Conservation (phyloP, 1,140 invertebrate species). For the Ceratosolen solmsi region DNA sequence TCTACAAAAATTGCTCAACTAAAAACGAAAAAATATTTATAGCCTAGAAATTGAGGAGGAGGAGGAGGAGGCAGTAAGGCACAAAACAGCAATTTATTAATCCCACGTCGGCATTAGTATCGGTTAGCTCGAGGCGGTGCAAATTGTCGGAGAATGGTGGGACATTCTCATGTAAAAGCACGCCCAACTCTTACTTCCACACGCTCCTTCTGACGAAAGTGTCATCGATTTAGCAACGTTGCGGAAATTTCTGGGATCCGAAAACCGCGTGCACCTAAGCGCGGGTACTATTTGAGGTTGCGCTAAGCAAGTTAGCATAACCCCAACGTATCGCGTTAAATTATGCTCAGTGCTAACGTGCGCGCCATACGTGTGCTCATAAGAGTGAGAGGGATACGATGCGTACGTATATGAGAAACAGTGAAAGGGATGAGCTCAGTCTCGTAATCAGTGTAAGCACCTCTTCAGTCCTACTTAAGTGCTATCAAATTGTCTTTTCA, state of each 20-base stretch:
- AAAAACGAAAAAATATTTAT: neutral
- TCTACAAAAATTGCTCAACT: neutral
- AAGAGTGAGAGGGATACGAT: neutral
- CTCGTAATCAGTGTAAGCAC: slow-evolving; percentile 58
- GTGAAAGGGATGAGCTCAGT: slow-evolving; percentile 37
- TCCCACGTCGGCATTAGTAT: slow-evolving; percentile 41
- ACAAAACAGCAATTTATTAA: neutral
- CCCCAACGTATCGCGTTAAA: slow-evolving; percentile 74
- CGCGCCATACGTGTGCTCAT: slow-evolving; percentile 3
- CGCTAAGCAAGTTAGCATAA: slow-evolving; percentile 74
- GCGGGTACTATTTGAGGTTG: slow-evolving; percentile 71
- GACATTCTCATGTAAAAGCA: slow-evolving; percentile 47
- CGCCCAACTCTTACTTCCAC: slow-evolving; percentile 11
- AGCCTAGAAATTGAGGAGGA: neutral
- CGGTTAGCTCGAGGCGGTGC: slow-evolving; percentile 42
- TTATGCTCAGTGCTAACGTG: slow-evolving; percentile 70
- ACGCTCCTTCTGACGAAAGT: slow-evolving; percentile 45
- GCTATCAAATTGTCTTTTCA: slow-evolving; percentile 51
- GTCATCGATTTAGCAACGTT: slow-evolving; percentile 64
- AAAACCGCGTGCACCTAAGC: slow-evolving; percentile 56
- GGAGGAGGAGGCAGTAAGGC: neutral
- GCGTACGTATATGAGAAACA: neutral
- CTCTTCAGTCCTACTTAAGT: slow-evolving; percentile 47
- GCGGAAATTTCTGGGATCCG: slow-evolving; percentile 56
- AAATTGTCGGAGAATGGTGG: slow-evolving; percentile 47